phyloP scores from a whole-genome alignment of 2,888 invertebrate genomes.

The Geotrupes spiniger region DNA sequence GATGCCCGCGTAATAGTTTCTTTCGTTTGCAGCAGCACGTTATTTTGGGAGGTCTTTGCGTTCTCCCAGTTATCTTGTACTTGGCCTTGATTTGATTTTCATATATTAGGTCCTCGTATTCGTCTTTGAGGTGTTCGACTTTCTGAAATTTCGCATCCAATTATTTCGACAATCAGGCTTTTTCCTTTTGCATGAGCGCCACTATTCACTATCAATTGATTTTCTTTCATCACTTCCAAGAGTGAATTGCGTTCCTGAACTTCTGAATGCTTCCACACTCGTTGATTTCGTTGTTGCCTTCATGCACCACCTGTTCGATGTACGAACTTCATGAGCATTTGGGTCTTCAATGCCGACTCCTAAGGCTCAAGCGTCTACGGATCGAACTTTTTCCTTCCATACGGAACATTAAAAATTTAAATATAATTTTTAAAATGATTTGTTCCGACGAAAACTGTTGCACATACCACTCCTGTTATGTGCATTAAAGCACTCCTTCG shows the following conservation, averaged over 20 bases:
- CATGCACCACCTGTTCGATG: conserved; percentile 25
- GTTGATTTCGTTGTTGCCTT: conserved; percentile 14
- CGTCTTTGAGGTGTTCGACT: conserved; percentile 40
- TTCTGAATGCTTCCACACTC: conserved; percentile 8
- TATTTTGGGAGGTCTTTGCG: conserved; percentile 46
- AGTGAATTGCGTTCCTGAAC: conserved; percentile 14
- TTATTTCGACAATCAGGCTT: conserved; percentile 15
- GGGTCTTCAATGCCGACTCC: conserved; percentile 20
- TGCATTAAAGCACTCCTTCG: no score
- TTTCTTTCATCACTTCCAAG: conserved; percentile 8
- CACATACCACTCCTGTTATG: no score
- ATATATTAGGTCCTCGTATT: conserved; percentile 38
- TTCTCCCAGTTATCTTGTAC: conserved; percentile 43
- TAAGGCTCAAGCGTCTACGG: conserved; percentile 26
- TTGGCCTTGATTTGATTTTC: conserved; percentile 38
- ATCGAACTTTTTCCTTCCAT: no score
- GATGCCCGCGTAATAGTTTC: conserved; percentile 36
- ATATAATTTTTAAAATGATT: no score
- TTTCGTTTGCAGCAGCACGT: conserved; percentile 34
- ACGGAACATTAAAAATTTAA: no score
- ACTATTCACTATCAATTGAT: conserved; percentile 9
- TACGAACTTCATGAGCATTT: conserved; percentile 28
- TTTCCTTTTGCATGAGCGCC: conserved; percentile 12
- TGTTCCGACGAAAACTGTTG: no score
- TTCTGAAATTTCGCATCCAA: conserved; percentile 28